Percentiles rank a stretch among this genome's conserved stretches.
Evolutionary conservation across 2,113 vertebrate species (phyloP).

Genomic region (Dicaeum eximium): DNA sequence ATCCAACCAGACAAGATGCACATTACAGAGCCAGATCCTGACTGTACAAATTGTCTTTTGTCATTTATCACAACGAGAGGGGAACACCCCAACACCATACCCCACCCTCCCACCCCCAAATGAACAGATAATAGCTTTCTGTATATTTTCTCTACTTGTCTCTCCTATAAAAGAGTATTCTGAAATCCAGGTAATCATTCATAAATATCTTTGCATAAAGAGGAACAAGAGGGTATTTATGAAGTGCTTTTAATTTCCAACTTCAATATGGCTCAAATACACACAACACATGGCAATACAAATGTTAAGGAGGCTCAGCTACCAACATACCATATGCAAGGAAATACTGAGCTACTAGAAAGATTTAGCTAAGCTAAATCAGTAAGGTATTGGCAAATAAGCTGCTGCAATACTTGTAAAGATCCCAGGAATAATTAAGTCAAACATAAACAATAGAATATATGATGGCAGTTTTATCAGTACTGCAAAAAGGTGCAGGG

Average conservation of each 20-base stretch:
- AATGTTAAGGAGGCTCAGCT: background rate
- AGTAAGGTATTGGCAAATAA: background rate
- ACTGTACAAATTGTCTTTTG: background rate
- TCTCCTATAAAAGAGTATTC: background rate
- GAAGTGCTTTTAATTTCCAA: background rate
- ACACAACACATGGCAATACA: background rate
- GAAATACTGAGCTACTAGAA: background rate
- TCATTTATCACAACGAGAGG: background rate
- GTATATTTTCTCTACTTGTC: background rate
- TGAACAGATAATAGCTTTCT: background rate
- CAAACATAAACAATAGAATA: background rate
- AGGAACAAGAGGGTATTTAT: background rate
- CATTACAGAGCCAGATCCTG: background rate
- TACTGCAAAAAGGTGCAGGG: background rate
- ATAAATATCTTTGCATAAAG: background rate
- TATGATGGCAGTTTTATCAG: background rate
- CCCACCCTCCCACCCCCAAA: no score
- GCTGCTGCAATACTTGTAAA: background rate
- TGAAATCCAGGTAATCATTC: background rate
- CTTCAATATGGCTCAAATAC: background rate
- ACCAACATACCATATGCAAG: background rate
- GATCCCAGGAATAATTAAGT: background rate
- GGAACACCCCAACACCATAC: accelerated
- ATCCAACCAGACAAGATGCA: background rate
- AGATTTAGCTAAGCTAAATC: background rate